These are phyloP conservation scores for Thecophora atra DNA, from an alignment of 2,888 invertebrate genomes.

Conservation along the genomic window DNA sequence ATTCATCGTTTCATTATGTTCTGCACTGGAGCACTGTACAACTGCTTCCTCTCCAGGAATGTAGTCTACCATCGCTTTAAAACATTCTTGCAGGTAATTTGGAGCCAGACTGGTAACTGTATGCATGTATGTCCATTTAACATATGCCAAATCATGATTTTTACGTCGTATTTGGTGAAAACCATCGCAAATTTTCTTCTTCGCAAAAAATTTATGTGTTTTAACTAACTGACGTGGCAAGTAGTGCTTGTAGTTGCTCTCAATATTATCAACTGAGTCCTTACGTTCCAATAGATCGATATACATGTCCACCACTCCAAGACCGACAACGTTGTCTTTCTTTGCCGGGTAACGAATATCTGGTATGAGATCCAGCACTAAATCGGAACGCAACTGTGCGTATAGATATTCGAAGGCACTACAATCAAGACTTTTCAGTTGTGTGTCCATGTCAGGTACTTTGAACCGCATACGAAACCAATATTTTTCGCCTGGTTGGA, in stretches of 20 bases:
- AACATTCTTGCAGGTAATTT: slow-evolving; percentile 78
- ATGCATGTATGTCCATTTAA: slow-evolving; percentile 83
- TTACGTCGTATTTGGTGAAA: slow-evolving; percentile 70
- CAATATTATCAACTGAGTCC: slow-evolving; percentile 73
- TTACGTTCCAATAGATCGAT: slow-evolving; percentile 82
- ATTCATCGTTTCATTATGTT: background rate
- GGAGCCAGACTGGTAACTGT: slow-evolving; percentile 83
- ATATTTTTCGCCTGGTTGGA: slow-evolving; percentile 69
- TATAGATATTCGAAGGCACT: slow-evolving; percentile 87
- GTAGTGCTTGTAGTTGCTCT: slow-evolving; percentile 83
- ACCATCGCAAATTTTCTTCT: slow-evolving; percentile 77
- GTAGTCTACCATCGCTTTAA: slow-evolving; percentile 67
- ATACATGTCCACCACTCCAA: slow-evolving; percentile 89
- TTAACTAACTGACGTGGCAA: slow-evolving; percentile 82
- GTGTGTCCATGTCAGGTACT: slow-evolving; percentile 65
- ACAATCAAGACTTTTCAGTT: slow-evolving; percentile 69
- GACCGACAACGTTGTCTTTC: slow-evolving; percentile 80
- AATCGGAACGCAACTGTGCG: slow-evolving; percentile 84
- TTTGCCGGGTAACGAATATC: slow-evolving; percentile 82
- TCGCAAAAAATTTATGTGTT: slow-evolving; percentile 79
- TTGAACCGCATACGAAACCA: slow-evolving; percentile 86
- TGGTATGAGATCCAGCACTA: slow-evolving; percentile 80
- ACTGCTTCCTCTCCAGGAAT: slow-evolving; percentile 69
- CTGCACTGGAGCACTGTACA: slow-evolving; percentile 18
- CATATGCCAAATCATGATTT: slow-evolving; percentile 70